Evolutionary conservation across 1,140 invertebrate genomes (phyloP), one percentile per base, ranked within the genome.

Genomic region (Cyphomyrmex costatus): DNA sequence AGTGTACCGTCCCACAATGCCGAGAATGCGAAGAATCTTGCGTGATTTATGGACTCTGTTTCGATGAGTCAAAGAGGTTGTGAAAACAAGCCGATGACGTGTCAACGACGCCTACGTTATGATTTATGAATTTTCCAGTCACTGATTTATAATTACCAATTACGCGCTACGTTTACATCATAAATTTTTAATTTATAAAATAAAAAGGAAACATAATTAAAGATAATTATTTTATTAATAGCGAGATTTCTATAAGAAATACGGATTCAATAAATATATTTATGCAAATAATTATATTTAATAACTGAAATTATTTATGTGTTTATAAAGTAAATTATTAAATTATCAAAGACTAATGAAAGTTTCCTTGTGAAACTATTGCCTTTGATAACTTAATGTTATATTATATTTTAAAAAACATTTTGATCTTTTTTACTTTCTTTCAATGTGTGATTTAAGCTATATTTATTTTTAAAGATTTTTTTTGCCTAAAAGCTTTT

Each of bases 1-100:
- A 95, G 94, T 95, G 94, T 93, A 94, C 89, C 74, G 90, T 74
- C 79, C 88, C 66, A 94, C 90, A 93, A 93, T 93, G 87, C 80
- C 58, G 73, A 65, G 91, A 94, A 94, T 93, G 91, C 85, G 65
- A 78, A 68, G 92, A 93, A 94, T 94, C 71, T 74, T 27, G 42
- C 76, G 88, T 94, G 93, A 94, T 94, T 94, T 94, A 94, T 92
- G 87, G 70, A 90, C 83, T 89, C 58, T 70, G 82, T 56, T 42
- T 51, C 49, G 80, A 46, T 49, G 42, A 19, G 65, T 85, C 73
- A 83, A 86, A 68, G 14, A 12, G 19, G 42, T 21, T 56, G 21
- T 16, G 24, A 66, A 33, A 65, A 85, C 53, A 46, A 79, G 19
- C 27, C 70, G 56, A 80, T 58, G 36, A 56, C n/a, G 46, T 21